Conservation (phyloP, 2,888 invertebrate genomes). For the Ormyrus rosae region DNA sequence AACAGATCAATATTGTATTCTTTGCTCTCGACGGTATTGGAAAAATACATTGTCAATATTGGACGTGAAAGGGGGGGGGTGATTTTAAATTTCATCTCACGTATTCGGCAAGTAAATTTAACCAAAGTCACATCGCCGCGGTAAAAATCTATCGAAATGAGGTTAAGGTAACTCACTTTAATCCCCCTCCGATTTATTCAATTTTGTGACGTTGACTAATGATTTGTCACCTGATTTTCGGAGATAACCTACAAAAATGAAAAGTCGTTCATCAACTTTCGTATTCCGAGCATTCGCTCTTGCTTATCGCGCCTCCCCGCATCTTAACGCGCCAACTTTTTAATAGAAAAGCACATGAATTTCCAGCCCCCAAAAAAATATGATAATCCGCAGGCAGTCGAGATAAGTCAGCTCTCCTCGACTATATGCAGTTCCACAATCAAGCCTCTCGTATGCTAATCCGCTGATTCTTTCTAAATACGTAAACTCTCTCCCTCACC, state of each 20-base stretch:
- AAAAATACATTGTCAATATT: conserved; percentile 31
- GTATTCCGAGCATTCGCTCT: no score
- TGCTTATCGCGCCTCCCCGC: no score
- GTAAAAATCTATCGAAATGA: background rate
- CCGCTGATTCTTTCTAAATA: no score
- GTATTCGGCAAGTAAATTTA: conserved; percentile 25
- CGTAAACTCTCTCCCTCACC: no score
- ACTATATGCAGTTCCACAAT: no score
- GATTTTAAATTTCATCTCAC: conserved; percentile 21
- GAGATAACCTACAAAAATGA: background rate
- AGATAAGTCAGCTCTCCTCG: no score
- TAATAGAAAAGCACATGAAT: no score
- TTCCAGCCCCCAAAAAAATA: no score
- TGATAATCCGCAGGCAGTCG: no score
- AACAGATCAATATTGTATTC: conserved; percentile 15
- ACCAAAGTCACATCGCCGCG: background rate
- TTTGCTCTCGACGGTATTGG: background rate
- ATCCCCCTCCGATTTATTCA: background rate
- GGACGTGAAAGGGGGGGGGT: background rate
- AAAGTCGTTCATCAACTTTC: no score
- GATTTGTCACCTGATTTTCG: background rate
- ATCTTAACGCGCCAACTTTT: no score
- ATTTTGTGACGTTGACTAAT: background rate
- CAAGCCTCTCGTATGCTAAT: no score
- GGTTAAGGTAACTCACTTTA: background rate